Conservation (phyloP, 2,113 vertebrate genomes). For the Atherinomorus stipes region DNA sequence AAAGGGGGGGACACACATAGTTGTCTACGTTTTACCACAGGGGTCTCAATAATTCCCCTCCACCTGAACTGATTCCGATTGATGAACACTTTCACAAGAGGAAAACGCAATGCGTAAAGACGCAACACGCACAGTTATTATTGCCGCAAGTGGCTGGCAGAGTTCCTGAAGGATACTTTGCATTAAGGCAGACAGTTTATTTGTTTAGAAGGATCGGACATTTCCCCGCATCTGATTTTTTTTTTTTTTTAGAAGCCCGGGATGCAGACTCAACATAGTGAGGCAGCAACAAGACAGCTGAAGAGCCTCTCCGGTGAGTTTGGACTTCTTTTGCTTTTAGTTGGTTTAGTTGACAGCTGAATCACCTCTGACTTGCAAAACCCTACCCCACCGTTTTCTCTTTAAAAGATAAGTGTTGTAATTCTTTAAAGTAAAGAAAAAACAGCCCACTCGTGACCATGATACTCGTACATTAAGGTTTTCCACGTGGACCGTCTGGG, state of each 20-base stretch:
- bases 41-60: slow-evolving; percentile 82
- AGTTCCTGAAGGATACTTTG: slow-evolving; percentile 33
- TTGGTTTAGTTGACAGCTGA: background rate
- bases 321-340: slow-evolving; percentile 29
- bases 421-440: background rate
- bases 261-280: slow-evolving; percentile 22
- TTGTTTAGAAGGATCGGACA: slow-evolving; percentile 44
- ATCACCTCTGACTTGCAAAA: background rate
- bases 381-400: background rate
- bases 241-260: slow-evolving; percentile 8
- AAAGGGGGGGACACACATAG: slow-evolving; percentile 60
- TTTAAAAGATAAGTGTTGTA: background rate
- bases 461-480: background rate
- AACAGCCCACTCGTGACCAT: background rate
- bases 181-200: slow-evolving; percentile 36
- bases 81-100: slow-evolving; percentile 60
- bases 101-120: slow-evolving; percentile 56
- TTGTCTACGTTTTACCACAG: slow-evolving; percentile 38
- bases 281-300: slow-evolving; percentile 45
- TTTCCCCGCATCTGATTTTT: slow-evolving; percentile 16
- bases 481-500: background rate
- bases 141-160: slow-evolving; percentile 22
- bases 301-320: slow-evolving; percentile 70
- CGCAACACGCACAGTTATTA: slow-evolving; percentile 28
- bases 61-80: slow-evolving; percentile 68